These are phyloP conservation scores for Ichneumoninae sp. DNA, from an alignment of 2,888 invertebrate genomes.

Conservation along the genomic window DNA sequence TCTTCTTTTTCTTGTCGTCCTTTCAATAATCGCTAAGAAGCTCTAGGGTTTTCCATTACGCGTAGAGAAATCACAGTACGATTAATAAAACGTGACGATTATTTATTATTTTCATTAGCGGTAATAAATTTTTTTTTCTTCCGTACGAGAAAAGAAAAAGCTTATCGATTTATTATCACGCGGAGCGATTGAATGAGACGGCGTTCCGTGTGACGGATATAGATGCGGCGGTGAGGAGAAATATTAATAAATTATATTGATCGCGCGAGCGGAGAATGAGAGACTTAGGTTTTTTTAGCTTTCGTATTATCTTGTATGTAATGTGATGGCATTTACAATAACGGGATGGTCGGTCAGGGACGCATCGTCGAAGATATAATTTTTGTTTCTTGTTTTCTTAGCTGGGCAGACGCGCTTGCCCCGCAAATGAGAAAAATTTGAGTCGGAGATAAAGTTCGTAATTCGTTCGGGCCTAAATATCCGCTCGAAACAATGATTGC, in stretches of 20 bases:
- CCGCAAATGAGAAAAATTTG: constrained; percentile 2
- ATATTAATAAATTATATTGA: constrained; percentile 55
- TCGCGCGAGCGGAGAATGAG: constrained; percentile 17
- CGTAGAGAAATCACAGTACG: constrained; percentile 24
- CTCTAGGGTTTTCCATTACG: constrained; percentile 17
- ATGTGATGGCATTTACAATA: constrained; percentile 56
- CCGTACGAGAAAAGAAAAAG: constrained; percentile 9
- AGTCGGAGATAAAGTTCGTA: constrained; percentile 21
- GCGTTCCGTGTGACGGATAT: constrained; percentile 36
- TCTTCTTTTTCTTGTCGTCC: constrained; percentile 7
- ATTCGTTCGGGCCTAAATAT: constrained; percentile 55
- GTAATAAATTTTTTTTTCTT: constrained; percentile 26
- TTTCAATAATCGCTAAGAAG: constrained; percentile 1
- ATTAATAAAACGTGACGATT: constrained; percentile 21
- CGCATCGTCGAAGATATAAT: background rate
- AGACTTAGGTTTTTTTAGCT: constrained; percentile 38
- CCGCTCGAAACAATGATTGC: constrained; percentile 51
- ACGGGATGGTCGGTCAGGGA: constrained; percentile 6
- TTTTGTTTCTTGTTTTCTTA: constrained; percentile 15
- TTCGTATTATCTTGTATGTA: constrained; percentile 45
- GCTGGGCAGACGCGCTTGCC: background rate
- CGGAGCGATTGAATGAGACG: constrained; percentile 8
- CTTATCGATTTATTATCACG: constrained; percentile 18
- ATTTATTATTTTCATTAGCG: constrained; percentile 35
- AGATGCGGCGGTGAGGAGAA: constrained; percentile 10